These are phyloP conservation scores for Lepilemur septentrionalis DNA, from an alignment of 2,797 vertebrate species.

Conservation along the genomic window DNA sequence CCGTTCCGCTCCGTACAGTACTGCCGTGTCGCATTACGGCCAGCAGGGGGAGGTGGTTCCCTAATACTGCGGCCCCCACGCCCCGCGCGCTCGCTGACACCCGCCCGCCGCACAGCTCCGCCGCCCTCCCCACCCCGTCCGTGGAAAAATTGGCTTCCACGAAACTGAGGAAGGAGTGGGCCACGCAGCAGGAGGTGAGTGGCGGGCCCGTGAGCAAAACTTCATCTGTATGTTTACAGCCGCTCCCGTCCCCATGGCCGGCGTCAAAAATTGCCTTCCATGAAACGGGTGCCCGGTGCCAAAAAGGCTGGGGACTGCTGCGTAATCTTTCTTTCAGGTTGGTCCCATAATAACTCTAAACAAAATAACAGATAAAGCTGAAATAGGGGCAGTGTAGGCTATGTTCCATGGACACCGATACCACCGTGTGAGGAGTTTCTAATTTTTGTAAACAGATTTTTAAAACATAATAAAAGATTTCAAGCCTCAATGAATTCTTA, in stretches of 20 bases:
- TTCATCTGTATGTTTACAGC: too few relatives aligned
- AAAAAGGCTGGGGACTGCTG: too few relatives aligned
- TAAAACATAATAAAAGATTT: background rate
- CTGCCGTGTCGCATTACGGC: background rate
- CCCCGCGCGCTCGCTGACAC: too few relatives aligned
- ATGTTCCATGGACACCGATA: background rate
- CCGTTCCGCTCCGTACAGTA: background rate
- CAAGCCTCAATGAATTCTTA: background rate
- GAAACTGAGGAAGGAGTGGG: too few relatives aligned
- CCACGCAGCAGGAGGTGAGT: too few relatives aligned
- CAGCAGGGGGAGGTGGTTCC: slow-evolving; percentile 67
- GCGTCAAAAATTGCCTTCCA: too few relatives aligned
- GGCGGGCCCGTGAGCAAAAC: too few relatives aligned
- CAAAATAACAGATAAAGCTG: background rate
- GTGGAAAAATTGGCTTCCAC: too few relatives aligned
- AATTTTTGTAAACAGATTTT: slow-evolving; percentile 11
- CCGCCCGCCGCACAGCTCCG: too few relatives aligned
- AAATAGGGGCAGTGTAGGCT: background rate
- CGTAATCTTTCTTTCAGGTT: slow-evolving; percentile 27
- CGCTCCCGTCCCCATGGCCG: too few relatives aligned
- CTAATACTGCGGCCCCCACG: background rate
- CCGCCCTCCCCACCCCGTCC: too few relatives aligned
- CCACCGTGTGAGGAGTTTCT: background rate
- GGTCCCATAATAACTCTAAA: background rate
- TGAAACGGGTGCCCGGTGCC: too few relatives aligned